A percentile compares a stretch with the other conserved stretches of the same genome.
Evolutionary conservation across 2,797 vertebrate genomes (phyloP).

Genomic region (Danio choprae): DNA sequence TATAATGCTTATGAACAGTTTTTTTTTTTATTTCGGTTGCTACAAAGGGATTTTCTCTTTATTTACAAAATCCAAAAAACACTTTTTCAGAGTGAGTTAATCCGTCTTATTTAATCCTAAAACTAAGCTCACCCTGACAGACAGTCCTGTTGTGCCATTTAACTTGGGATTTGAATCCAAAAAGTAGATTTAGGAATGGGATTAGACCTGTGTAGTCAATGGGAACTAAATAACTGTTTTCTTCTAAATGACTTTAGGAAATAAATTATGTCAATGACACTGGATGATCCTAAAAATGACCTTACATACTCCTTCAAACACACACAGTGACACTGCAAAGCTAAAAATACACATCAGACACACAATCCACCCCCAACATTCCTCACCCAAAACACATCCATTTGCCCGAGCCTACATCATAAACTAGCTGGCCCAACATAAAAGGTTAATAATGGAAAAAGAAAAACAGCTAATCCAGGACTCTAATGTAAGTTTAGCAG

Average conservation of each 20-base stretch:
- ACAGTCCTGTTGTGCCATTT: not conserved
- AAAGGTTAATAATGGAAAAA: slow-evolving; percentile 26
- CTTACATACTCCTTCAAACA: slow-evolving; percentile 12
- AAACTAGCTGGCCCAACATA: slow-evolving; percentile 8
- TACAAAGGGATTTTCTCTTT: not conserved
- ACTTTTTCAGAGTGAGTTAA: not conserved
- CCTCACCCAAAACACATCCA: slow-evolving; percentile 15
- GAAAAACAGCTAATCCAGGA: slow-evolving; percentile 14
- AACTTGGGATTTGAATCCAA: not conserved
- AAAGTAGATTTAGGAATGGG: not conserved
- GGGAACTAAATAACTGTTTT: not conserved
- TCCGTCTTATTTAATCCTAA: not conserved
- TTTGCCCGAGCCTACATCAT: not conserved
- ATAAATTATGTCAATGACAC: not conserved
- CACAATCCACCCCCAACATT: slow-evolving; percentile 18
- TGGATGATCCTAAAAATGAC: slow-evolving; percentile 1
- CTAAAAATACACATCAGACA: slow-evolving; percentile 39
- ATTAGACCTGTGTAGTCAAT: not conserved
- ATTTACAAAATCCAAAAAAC: not conserved
- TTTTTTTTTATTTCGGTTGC: not conserved
- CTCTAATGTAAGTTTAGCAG: not conserved
- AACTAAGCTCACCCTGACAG: slow-evolving; percentile 9
- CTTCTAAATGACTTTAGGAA: not conserved
- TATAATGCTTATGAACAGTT: not conserved
- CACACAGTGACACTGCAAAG: slow-evolving; percentile 24